phyloP scores from a whole-genome alignment of 2,797 vertebrate genomes.

The Sebastes kiyomatsui region DNA sequence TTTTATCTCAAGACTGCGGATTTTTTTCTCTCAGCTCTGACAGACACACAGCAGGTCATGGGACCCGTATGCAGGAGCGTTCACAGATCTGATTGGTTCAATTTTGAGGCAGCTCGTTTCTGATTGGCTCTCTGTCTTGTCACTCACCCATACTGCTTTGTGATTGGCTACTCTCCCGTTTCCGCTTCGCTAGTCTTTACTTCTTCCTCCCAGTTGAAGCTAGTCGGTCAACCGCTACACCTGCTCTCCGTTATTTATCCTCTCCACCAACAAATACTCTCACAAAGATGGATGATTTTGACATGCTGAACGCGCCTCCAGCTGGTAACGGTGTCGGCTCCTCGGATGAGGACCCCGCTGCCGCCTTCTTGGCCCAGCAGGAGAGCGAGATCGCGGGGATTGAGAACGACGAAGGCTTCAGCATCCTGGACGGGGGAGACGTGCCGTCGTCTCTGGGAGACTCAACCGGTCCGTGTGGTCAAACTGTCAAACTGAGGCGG shows the following conservation, averaged over 20 bases:
- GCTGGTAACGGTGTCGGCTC: conserved; percentile 84
- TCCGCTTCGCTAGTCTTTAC: conserved; percentile 45
- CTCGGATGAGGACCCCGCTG: conserved; percentile 91
- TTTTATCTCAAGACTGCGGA: conserved; percentile 32
- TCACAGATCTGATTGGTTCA: conserved; percentile 57
- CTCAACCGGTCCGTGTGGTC: conserved; percentile 53
- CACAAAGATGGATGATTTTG: conserved; percentile 84
- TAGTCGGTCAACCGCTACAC: conserved; percentile 47
- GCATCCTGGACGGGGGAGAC: conserved; percentile 92
- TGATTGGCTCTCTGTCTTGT: conserved; percentile 14
- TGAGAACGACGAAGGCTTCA: conserved; percentile 94
- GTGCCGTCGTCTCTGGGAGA: conserved; percentile 83
- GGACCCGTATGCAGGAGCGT: conserved; percentile 37
- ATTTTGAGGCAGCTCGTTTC: not conserved
- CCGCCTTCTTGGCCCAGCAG: conserved; percentile 94
- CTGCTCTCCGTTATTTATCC: conserved; percentile 26
- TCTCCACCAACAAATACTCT: not conserved
- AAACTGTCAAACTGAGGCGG: not conserved
- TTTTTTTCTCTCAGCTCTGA: conserved; percentile 21
- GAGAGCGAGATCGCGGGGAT: conserved; percentile 96
- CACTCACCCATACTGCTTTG: conserved; percentile 21
- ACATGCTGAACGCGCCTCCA: conserved; percentile 81
- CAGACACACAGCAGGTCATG: conserved; percentile 59
- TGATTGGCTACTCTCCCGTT: conserved; percentile 66
- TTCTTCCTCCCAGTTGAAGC: conserved; percentile 46